Conservation (phyloP, 2,888 invertebrate genomes). For the Ephialtes manifestator region DNA sequence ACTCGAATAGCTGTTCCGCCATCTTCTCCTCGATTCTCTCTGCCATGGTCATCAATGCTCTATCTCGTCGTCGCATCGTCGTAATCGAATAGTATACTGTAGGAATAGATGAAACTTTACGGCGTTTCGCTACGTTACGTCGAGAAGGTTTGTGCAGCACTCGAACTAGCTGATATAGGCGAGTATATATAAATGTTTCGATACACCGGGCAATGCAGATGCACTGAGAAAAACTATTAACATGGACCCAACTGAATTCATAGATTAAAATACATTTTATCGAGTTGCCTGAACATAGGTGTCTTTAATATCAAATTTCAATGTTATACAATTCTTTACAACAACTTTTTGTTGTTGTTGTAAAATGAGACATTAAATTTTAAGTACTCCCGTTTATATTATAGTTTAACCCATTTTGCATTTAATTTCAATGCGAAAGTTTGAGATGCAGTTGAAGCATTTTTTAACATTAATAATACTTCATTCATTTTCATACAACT, state of each 20-base stretch:
- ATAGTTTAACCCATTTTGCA: no score
- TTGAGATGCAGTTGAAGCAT: no score
- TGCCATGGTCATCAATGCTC: slow-evolving; percentile 13
- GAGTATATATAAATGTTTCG: neutral
- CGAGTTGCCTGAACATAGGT: neutral
- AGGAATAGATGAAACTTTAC: slow-evolving; percentile 4
- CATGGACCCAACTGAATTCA: neutral
- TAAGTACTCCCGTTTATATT: no score
- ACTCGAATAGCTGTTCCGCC: slow-evolving; percentile 12
- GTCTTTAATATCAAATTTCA: no score
- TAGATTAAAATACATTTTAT: neutral
- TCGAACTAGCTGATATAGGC: neutral
- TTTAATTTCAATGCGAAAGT: neutral
- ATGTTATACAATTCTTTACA: no score
- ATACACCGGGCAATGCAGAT: neutral
- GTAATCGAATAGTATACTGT: slow-evolving; percentile 8
- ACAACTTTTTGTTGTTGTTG: neutral
- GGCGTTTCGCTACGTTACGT: neutral
- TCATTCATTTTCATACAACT: no score
- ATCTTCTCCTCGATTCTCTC: neutral
- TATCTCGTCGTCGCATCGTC: slow-evolving; percentile 15
- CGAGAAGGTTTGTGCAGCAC: neutral
- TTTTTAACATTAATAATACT: no score
- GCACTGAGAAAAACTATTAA: neutral
- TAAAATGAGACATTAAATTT: neutral